Base-by-base conservation (phyloP, 2,888 invertebrate genomes). In the Parelbella ahira region DNA sequence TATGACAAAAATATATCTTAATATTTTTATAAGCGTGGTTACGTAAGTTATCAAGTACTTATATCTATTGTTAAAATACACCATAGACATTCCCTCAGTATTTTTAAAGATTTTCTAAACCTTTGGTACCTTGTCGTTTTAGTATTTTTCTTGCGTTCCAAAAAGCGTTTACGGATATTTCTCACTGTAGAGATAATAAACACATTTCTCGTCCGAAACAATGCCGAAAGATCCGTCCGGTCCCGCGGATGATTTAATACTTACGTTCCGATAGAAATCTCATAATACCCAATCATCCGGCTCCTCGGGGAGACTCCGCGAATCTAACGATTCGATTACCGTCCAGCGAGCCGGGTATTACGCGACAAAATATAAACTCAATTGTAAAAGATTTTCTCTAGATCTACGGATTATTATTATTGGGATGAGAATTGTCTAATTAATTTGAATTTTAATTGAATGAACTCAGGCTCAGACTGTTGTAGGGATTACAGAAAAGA, bases 211-310 rank as follows among this genome's bases (percentile, higher is more conserved):
- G 47, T 42, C 49, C 42, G 42, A 53, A 50, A 53, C 48, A 51
- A 52, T 52, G 58, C 48, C 50, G 54, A 58, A 54, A 55, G 53
- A 48, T 52, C 57, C 37, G 41, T 37, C 52, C 46, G 33, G 27
- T 13, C 50, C 56, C 45, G 49, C 28, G 48, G 60, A 71, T 76
- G 81, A 82, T 83, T 81, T 80, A 83, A 76, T 77, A 66, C 59
- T 28, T 42, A 28, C 58, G 58, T 50, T 61, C 60, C 63, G 55
- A 38, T 64, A 53, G 58, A 71, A 82, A 83, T 84, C 82, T 79
- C 68, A 70, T 81, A 83, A 83, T 77, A 81, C 80, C 81, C 84
- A 81, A 82, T 83, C 76, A 77, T 79, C 70, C 71, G 60, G 48
- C 56, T 58, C 71, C 68, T 49, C 32, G 33, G 70, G 73, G 69